These are phyloP conservation scores for Platichthys flesus DNA, from an alignment of 2,113 vertebrate genomes.

Conservation along the genomic window DNA sequence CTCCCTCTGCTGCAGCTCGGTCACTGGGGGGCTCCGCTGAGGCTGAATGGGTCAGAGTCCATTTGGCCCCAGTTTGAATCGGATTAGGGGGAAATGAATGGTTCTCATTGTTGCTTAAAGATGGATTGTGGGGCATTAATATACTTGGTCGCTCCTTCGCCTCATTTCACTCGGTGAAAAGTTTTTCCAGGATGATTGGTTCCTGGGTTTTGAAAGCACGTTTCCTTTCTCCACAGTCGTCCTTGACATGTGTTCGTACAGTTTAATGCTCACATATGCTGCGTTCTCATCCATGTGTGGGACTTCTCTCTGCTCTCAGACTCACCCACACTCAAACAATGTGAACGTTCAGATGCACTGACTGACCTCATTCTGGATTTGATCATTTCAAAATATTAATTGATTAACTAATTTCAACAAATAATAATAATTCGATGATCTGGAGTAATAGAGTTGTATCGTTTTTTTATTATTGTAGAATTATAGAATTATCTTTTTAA, in stretches of 20 bases:
- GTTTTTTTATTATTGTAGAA: no score
- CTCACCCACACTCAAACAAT: not conserved
- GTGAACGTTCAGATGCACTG: not conserved
- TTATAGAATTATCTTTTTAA: no score
- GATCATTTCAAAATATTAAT: not conserved
- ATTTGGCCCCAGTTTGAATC: constrained; percentile 60
- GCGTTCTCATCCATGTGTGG: constrained; percentile 1
- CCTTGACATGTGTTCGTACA: constrained; percentile 1
- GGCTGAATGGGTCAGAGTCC: constrained; percentile 69
- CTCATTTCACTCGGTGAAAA: constrained; percentile 21
- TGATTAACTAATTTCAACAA: no score
- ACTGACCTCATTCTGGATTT: not conserved
- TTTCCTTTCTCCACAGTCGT: not conserved
- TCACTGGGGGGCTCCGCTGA: constrained; percentile 21
- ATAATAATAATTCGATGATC: not conserved
- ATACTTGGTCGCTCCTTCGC: constrained; percentile 28
- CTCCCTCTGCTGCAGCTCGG: constrained; percentile 41
- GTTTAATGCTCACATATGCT: not conserved
- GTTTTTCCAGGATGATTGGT: constrained; percentile 29
- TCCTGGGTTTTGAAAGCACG: not conserved
- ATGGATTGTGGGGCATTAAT: constrained; percentile 59
- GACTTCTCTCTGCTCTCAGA: not conserved
- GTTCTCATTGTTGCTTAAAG: constrained; percentile 66
- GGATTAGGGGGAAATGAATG: constrained; percentile 69
- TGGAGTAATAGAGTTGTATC: not conserved